These are phyloP conservation scores for Botia kubotai DNA, from an alignment of 2,797 vertebrate genomes.

Conservation along the genomic window DNA sequence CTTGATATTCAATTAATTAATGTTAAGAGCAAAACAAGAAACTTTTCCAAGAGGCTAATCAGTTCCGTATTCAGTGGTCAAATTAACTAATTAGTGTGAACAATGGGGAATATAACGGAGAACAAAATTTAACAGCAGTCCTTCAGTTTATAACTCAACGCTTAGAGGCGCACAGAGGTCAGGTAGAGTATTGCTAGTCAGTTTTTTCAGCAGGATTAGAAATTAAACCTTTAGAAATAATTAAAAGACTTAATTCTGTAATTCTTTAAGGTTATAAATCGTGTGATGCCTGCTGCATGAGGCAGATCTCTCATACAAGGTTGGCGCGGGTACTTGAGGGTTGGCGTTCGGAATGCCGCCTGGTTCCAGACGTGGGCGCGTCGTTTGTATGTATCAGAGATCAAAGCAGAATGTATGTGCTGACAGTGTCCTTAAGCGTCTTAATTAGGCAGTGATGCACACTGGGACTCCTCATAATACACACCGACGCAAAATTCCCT, in stretches of 20 bases:
- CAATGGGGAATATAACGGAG: conserved; percentile 25
- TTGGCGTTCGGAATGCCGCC: conserved; percentile 14
- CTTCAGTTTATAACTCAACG: conserved; percentile 19
- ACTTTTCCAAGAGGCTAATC: conserved; percentile 49
- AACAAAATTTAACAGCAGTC: conserved; percentile 34
- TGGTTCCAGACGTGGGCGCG: conserved; percentile 40
- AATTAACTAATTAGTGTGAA: conserved; percentile 49
- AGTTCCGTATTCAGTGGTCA: conserved; percentile 38
- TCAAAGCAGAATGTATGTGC: conserved; percentile 54
- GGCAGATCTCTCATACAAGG: conserved; percentile 26
- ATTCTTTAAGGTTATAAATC: conserved; percentile 41
- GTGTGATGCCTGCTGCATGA: conserved; percentile 28
- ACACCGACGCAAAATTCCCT: conserved; percentile 42
- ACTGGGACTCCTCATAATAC: conserved; percentile 30
- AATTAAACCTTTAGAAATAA: conserved; percentile 29
- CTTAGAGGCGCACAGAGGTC: conserved; percentile 29
- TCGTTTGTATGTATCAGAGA: conserved; percentile 55
- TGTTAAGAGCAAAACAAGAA: conserved; percentile 30
- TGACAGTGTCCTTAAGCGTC: conserved; percentile 46
- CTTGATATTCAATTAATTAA: conserved; percentile 47
- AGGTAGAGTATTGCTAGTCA: conserved; percentile 2
- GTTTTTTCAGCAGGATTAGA: conserved; percentile 20
- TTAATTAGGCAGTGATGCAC: conserved; percentile 51
- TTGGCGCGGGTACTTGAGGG: conserved; percentile 25
- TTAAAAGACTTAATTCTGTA: conserved; percentile 36